A percentile compares a stretch with the other conserved stretches of the same genome.
Evolutionary conservation across 2,113 vertebrate genomes (phyloP).

Genomic region (Ramphastos sulfuratus): DNA sequence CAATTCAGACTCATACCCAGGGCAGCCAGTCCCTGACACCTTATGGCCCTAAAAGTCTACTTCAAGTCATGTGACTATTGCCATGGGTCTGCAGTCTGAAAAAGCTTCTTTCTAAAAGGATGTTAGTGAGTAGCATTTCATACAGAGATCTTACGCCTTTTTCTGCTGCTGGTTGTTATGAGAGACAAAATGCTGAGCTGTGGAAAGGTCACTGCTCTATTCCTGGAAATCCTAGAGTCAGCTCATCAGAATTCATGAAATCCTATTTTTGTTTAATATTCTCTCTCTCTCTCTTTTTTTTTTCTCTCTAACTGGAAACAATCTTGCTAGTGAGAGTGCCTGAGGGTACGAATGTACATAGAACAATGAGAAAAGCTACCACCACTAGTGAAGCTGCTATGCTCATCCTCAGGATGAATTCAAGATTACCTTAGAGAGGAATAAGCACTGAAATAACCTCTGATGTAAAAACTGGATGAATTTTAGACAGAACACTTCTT

Average conservation of each 20-base stretch:
- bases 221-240: constrained; percentile 44
- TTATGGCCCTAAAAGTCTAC: background rate
- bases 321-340: background rate
- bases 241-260: constrained; percentile 56
- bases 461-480: background rate
- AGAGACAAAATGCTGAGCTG: background rate
- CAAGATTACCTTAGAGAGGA: background rate
- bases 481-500: background rate
- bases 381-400: background rate
- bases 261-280: constrained; percentile 24
- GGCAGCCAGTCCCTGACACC: background rate
- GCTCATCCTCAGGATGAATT: background rate
- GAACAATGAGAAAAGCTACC: background rate
- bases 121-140: background rate
- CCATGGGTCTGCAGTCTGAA: background rate
- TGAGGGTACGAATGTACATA: background rate
- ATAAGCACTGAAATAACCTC: background rate
- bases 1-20: background rate
- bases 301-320: background rate
- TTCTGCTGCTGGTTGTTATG: background rate
- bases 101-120: background rate
- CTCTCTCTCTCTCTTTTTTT: background rate
- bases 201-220: constrained; percentile 39
- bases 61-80: background rate
- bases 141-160: background rate